Conservation (phyloP, 92 coral and sea anemone species). For the Actinernus sp. region DNA sequence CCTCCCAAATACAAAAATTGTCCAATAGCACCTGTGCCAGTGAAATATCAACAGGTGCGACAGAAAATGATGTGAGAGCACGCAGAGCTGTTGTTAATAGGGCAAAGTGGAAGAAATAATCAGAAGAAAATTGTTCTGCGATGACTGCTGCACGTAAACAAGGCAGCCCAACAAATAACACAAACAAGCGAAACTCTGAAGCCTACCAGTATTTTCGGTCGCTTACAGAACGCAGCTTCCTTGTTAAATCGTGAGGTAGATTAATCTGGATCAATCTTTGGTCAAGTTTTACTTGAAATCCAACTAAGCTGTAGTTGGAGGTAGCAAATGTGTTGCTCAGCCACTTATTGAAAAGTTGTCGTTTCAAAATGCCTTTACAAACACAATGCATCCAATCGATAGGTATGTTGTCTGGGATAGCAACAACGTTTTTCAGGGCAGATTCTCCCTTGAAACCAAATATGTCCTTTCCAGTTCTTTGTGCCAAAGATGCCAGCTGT, state of each 20-base stretch:
- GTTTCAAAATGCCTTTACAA: slow-evolving; percentile 7
- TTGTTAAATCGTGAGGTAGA: slow-evolving; percentile 13
- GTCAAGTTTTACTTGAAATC: slow-evolving; percentile 5
- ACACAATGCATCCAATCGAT: slow-evolving; percentile 32
- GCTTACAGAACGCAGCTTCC: slow-evolving; percentile 8
- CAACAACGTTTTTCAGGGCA: slow-evolving; percentile 1
- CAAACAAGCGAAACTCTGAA: slow-evolving; percentile 12
- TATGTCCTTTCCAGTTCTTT: not conserved
- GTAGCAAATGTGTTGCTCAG: not conserved
- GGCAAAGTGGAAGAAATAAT: not conserved
- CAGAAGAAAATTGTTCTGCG: not conserved
- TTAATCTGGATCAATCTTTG: not conserved
- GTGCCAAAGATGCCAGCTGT: not conserved
- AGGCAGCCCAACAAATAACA: slow-evolving; percentile 16
- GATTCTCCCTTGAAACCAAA: not conserved
- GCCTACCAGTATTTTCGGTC: slow-evolving; percentile 24
- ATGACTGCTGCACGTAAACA: slow-evolving; percentile 10
- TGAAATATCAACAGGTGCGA: too few relatives aligned
- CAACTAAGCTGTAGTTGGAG: not conserved
- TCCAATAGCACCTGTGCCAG: slow-evolving; percentile 3
- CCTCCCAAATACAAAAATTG: too few relatives aligned
- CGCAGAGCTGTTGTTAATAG: slow-evolving; percentile 15
- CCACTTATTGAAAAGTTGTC: slow-evolving; percentile 9
- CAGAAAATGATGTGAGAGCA: not conserved
- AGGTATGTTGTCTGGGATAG: slow-evolving; percentile 13